Percentiles rank a stretch among this genome's conserved stretches.
These are phyloP conservation scores for Rissa tridactyla DNA, from an alignment of 2,113 vertebrate species.

Conservation along the genomic window DNA sequence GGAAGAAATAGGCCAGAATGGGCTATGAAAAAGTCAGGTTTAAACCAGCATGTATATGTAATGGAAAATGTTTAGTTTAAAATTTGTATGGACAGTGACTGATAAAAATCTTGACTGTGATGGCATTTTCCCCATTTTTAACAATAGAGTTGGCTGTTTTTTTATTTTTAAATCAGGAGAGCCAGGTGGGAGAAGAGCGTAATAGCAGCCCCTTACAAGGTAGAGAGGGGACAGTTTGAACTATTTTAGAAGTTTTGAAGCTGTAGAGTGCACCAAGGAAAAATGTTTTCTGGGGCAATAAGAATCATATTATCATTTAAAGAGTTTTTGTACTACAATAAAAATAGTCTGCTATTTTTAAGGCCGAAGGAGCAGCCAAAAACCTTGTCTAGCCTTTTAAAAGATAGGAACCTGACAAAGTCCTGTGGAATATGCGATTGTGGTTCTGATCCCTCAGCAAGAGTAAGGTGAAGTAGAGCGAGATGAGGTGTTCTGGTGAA, in stretches of 20 bases:
- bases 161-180: neutral
- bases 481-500: neutral
- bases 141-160: neutral
- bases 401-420: neutral
- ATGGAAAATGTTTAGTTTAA: neutral
- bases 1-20: neutral
- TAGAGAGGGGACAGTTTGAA: neutral
- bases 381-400: neutral
- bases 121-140: neutral
- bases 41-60: neutral
- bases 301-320: neutral
- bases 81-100: neutral
- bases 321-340: neutral
- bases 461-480: neutral
- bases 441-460: neutral
- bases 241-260: neutral
- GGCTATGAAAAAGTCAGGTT: neutral
- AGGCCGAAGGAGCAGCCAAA: neutral
- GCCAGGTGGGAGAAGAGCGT: neutral
- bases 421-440: neutral
- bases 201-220: neutral
- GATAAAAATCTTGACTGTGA: neutral
- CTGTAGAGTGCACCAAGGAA: neutral
- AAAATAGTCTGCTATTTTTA: conserved; percentile 8
- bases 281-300: neutral